phyloP scores from a whole-genome alignment of 2,113 vertebrate species.

The Cochlearius cochlearius region DNA sequence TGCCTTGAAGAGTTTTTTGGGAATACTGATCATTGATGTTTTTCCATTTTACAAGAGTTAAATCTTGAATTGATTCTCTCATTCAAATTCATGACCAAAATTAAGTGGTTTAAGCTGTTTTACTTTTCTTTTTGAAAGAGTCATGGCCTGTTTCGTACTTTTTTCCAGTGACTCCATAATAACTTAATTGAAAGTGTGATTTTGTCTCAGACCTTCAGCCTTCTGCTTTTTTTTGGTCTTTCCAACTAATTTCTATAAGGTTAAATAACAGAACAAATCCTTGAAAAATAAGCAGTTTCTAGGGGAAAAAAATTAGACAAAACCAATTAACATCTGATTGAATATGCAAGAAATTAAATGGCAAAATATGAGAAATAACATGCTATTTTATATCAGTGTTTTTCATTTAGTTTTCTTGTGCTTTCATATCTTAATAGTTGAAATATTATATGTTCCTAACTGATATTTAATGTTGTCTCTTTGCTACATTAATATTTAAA shows the following conservation, averaged over 20 bases:
- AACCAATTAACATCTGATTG: background rate
- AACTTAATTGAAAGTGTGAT: background rate
- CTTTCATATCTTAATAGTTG: background rate
- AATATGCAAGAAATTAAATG: background rate
- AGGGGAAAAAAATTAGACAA: background rate
- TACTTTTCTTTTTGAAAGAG: background rate
- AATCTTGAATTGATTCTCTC: background rate
- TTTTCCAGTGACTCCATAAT: background rate
- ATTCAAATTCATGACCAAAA: background rate
- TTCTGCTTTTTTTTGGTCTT: background rate
- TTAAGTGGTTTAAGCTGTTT: background rate
- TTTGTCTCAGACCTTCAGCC: background rate
- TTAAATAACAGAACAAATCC: background rate
- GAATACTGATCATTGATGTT: background rate
- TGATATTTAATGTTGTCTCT: constrained; percentile 37
- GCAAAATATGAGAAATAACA: background rate
- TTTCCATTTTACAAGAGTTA: background rate
- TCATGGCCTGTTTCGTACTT: background rate
- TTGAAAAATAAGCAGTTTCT: background rate
- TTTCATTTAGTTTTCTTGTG: background rate
- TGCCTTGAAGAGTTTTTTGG: background rate
- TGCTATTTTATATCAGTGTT: background rate
- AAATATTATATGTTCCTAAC: background rate
- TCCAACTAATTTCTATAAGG: background rate
- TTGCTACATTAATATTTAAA: constrained; percentile 60